Evolutionary conservation across 2,888 invertebrate species (phyloP), one percentile per base, ranked within the genome.

Genomic region (Dexiosoma caninum): DNA sequence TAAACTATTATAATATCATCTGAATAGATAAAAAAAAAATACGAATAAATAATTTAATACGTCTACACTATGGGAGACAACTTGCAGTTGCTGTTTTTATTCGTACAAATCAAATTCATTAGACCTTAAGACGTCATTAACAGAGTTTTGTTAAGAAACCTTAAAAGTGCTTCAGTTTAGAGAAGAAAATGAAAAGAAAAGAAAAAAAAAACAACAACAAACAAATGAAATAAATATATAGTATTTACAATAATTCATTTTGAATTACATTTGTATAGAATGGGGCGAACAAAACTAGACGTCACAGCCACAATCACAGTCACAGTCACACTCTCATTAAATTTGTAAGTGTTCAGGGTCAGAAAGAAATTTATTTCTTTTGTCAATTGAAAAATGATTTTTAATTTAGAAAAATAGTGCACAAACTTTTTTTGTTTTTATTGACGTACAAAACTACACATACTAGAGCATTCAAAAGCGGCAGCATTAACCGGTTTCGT

Each of bases 61-160:
- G n/a, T 8, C 27, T 12, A 46, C 49, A 71, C 70, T 49, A 59
- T 71, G 70, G 70, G 70, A 49, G 37, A 49, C n/a, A 40, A n/a
- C 16, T 16, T 40, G 3, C 12, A 21, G 14, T 7, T 42, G 14
- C 8, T 7, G 7, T 32, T 19, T 55, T 27, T 8, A 16, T 59
- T 16, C 27, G 21, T 16, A 49, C 19, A 60, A 30, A 60, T 42
- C 44, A 35, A 59, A 76, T 60, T 72, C 57, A 77, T 72, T 74
- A 81, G 81, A 81, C 77, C 81, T 81, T 74, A 81, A 81, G 77
- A 81, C 72, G 81, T 77, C 77, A 71, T 75, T 75, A 67, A n/a
- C 42, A 21, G 23, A 62, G 62, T 42, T 55, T 30, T 69, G 32
- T 53, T 32, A 53, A 42, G 72, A 72, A 72, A 44, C 72, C 72